Base-by-base conservation (phyloP, 1,140 invertebrate species). In the Idris sp. region DNA sequence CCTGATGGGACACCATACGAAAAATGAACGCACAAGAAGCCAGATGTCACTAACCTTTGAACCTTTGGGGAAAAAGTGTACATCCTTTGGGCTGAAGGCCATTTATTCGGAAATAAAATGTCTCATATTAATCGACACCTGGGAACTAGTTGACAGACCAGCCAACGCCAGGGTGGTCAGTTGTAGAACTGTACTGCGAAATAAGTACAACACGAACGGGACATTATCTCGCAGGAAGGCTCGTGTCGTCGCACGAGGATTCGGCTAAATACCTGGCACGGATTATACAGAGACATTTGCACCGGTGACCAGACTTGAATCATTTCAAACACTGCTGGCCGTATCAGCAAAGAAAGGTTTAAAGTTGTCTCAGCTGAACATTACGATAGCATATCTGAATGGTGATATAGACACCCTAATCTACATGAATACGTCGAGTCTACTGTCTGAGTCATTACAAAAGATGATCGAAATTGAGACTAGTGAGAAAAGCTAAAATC, bases 1-100 rank as follows among this genome's bases (percentile, higher is more conserved):
- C 28, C 28, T 30, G 2, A 30, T 6, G 28, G 28, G 28, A 30
- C 28, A n/a, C 28, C 28, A n/a, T 30, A 30, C 28, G 28, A 30
- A n/a, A 2, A 2, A 2, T 30, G 28, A n/a, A 30, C 8, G 28
- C 7, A 30, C 10, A 6, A n/a, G 7, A 30, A 30, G 10, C 28
- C 28, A 30, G 10, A 30, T 8, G 7, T 30, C 9, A 30, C 7
- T 8, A 9, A 30, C 9, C n/a, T 30, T 30, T 9, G 10, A 30
- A 2, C 10, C 28, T 30, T 30, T 30, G 28, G 28, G 10, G n/a
- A n/a, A n/a, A n/a, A n/a, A n/a, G n/a, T 30, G 28, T 30, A n/a
- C 28, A 6, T 30, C 28, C 7, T 30, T 30, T n/a, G 28, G 7
- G 2, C 28, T 30, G 28, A 30, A 30, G 28, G 28, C 28, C 28